Conservation (phyloP, 1,140 invertebrate species). For the Drosophila auraria region DNA sequence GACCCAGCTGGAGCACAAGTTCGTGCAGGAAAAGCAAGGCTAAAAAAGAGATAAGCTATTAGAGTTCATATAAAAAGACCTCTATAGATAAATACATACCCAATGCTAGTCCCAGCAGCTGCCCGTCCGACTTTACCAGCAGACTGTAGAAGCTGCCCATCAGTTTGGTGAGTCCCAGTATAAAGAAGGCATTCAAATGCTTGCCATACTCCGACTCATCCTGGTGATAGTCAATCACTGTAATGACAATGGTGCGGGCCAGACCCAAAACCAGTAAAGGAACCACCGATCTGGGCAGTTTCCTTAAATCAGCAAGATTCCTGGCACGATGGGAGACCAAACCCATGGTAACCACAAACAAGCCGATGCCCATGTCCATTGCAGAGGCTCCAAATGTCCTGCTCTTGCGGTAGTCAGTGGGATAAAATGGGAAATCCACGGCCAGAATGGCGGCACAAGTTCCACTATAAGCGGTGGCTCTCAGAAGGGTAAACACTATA, state of each 20-base stretch:
- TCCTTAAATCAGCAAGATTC: constrained; percentile 61
- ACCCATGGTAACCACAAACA: constrained; percentile 95
- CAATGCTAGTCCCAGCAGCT: constrained; percentile 47
- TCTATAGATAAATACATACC: constrained; percentile 68
- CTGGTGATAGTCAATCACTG: constrained; percentile 92
- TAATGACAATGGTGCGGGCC: constrained; percentile 88
- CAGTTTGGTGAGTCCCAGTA: constrained; percentile 93
- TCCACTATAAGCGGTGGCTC: constrained; percentile 90
- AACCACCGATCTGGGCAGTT: constrained; percentile 81
- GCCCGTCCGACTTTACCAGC: constrained; percentile 26
- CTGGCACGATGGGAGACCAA: constrained; percentile 87
- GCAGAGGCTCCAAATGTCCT: constrained; percentile 94
- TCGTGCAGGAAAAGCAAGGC: constrained; percentile 90
- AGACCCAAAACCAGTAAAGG: constrained; percentile 91
- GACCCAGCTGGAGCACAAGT: constrained; percentile 87
- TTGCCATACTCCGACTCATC: constrained; percentile 96
- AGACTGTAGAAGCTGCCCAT: constrained; percentile 86
- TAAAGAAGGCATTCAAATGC: constrained; percentile 99
- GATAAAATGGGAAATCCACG: constrained; percentile 96
- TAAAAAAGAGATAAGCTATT: constrained; percentile 10
- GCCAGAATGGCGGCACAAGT: constrained; percentile 95
- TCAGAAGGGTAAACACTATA: constrained; percentile 83
- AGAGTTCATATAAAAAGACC: neutral
- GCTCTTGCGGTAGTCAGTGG: constrained; percentile 94
- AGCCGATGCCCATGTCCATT: constrained; percentile 97